Base-by-base conservation (phyloP, 1,140 invertebrate genomes). In the Orius laevigatus region DNA sequence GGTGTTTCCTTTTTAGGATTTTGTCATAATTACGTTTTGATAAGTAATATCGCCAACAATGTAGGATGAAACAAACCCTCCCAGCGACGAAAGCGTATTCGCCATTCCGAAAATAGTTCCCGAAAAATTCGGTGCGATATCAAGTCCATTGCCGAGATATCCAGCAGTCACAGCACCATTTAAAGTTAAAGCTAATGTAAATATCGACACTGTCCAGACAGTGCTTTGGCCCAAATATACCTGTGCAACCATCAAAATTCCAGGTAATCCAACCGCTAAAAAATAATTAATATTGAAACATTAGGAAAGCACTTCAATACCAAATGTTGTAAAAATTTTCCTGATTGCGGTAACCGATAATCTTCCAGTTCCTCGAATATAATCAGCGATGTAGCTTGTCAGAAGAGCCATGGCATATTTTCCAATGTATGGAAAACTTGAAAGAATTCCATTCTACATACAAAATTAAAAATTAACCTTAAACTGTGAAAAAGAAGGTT, bases 41-140 rank as follows among this genome's bases (percentile, higher is more conserved):
- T 78, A 73, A 1, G 87, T 91, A 10, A 94, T 67, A 18, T 72
- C 67, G 15, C 84, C 86, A n/a, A 90, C 85, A 67, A 92, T 78
- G 56, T 73, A 74, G 0, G 85, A 81, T 31, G 85, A 89, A 0
- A 92, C 58, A 61, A 81, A 91, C 15, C 89, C 89, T 14, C 88
- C 86, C 39, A 90, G 67, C 0, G 87, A 91, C 1, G 86, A 89
- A 45, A 92, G 62, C 0, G 86, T 91, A 60, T 93, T 93, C 5
- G 86, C 84, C 59, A 93, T 72, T 8, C 88, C 89, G 65, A 92
- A 91, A 48, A 93, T 81, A 1, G 83, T 87, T 47, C 70, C 59
- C 49, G 77, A 78, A 56, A 78, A 74, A 64, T 80, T 81, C 32
- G 78, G 78, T 8, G 77, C 76, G 45, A 81, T 76, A 56, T 81